Base-by-base conservation (phyloP, 2,797 vertebrate species). In the Galago senegalensis region DNA sequence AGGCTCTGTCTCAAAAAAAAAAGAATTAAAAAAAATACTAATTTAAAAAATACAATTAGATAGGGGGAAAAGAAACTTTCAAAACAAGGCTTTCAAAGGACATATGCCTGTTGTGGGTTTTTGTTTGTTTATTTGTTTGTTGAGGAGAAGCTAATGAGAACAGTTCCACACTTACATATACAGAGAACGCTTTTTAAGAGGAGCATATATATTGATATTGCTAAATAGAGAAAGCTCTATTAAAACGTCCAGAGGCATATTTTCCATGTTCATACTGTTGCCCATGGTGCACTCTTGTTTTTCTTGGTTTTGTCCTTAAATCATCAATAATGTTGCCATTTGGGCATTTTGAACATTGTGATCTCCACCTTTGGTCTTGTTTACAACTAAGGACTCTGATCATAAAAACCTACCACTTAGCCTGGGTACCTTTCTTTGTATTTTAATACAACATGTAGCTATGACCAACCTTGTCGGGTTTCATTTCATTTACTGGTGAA, bases 401-500 rank as follows among this genome's bases (percentile, higher is more conserved):
- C 18, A 56, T 20, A 40, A 63, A 69, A 65, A 46, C 31, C 53
- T 73, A 43, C 69, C 2, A 16, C 63, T 60, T 77, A 29, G 4
- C 25, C 18, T 23, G 27, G 40, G 56, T 13, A 34, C 12, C 56
- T 70, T 75, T 34, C 67, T 70, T 80, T 46, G 37, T 31, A 53
- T 75, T 76, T 89, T 60, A 83, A 14, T 53, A 12, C 2, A 21
- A 49, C 25, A 1, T 14, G 7, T 17, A 63, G 56, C 12, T 53
- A 6, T 89, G 23, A 31, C 5, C 31, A 69, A 37, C 58, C 34
- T 49, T 60, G 21, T 56, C 27, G 23, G 31, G 2, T 37, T 76
- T 92, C 61, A 61, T 90, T 96, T 75, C 56, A 31, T 46, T 16
- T 25, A 60, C 69, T 46, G 40, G 16, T 85, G 91, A 80, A 83